Base-by-base conservation (phyloP, 2,888 invertebrate genomes). In the Acronicta alni region DNA sequence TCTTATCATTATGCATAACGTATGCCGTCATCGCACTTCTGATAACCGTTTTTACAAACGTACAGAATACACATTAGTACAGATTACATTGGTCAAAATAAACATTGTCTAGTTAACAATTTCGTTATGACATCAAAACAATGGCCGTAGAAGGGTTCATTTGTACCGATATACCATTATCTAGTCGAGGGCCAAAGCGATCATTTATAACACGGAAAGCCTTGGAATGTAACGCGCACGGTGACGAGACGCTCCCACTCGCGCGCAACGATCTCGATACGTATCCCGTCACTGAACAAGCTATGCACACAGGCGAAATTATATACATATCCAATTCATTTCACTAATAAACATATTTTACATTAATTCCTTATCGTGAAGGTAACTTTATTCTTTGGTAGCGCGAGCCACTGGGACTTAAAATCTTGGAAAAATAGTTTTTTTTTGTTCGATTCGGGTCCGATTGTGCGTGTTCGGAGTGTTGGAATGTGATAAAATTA, bases 371-470 rank as follows among this genome's bases (percentile, higher is more conserved):
- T 89, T 90, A 90, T 83, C 83, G 85, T 88, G 91, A 92, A 90
- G 93, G 93, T 94, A 94, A 94, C 93, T 89, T 87, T 88, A 92
- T 84, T 94, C 93, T 94, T 94, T 94, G 93, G 93, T 94, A 91
- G 93, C 89, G 86, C 90, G 89, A 89, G 89, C 89, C 89, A 83
- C 85, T 75, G 79, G 84, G 84, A 84, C 83, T 81, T 79, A 72
- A 73, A 71, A 72, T 63, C 72, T 77, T 82, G 84, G 77, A 80
- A 85, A 85, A 86, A 87, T 82, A 85, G 81, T 58, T 71, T 73
- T 69, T 59, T 58, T 75, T 70, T 77, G 71, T 67, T 74, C 66
- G 77, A 76, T 75, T 75, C 77, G 72, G 77, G 78, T 79, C 79
- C 62, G 67, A 69, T 77, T 85, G 88, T 64, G 53, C 51, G 62